Base-by-base conservation (phyloP, 2,888 invertebrate species). In the Ptychoptera albimana region DNA sequence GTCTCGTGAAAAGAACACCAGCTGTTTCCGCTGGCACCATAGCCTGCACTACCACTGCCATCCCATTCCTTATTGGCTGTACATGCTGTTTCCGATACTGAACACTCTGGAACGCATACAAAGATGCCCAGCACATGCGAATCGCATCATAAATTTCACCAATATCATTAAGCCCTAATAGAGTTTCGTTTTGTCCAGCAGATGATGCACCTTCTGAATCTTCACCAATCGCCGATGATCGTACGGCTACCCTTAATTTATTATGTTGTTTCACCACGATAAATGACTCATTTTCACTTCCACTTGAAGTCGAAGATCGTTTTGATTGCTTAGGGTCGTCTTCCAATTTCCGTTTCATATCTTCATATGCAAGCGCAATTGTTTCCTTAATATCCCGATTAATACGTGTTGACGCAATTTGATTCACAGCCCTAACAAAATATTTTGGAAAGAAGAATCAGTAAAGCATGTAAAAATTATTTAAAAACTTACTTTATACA, bases 111-210 rank as follows among this genome's bases (percentile, higher is more conserved):
- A 73, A 77, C 0, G 81, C 71, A 57, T 77, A 88, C 50, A 85
- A 73, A 1, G 88, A 89, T 0, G 80, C 82, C 89, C 89, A 91
- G 59, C 88, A 89, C 45, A 72, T 70, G 39, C 72, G 65, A 2
- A 88, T 66, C 7, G 75, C 77, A 30, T 64, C 55, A 10, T 76
- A 48, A 9, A 82, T 64, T 45, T 74, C 69, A 0, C 61, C 63
- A 36, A 66, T 60, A 1, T 69, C 71, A 34, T 58, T 59, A 43
- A 83, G 75, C 1, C 85, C 83, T 3, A 89, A 67, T 48, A 78
- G 73, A 0, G 85, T 85, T 47, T 79, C 78, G 64, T 88, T 83
- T 66, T 89, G 88, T 1, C 88, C 88, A 0, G 88, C 88, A 4
- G 83, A 79, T 1, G 86, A 87, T 10, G 82, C 64, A 41, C 82